phyloP scores from a whole-genome alignment of 2,797 vertebrate species.

The Alosa sapidissima region DNA sequence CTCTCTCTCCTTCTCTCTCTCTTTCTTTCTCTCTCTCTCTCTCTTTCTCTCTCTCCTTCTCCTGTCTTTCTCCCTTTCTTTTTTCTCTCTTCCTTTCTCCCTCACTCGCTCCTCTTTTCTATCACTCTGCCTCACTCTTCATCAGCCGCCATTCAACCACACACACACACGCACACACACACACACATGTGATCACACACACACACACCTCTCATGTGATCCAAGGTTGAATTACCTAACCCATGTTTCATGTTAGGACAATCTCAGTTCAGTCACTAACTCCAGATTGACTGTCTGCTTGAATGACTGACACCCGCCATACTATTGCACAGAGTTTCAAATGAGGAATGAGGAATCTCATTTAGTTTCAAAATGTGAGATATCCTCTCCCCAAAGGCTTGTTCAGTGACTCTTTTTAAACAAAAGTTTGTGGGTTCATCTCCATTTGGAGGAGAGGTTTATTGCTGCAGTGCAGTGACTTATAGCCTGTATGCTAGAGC shows the following conservation, averaged over 20 bases:
- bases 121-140: neutral
- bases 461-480: too few relatives aligned
- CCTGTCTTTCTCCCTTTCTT: too few relatives aligned
- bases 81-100: neutral
- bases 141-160: neutral
- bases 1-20: neutral
- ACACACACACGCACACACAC: constrained; percentile 1
- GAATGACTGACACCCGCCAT: too few relatives aligned
- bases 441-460: too few relatives aligned
- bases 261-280: neutral
- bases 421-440: too few relatives aligned
- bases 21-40: neutral
- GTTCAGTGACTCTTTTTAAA: too few relatives aligned
- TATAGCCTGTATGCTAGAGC: too few relatives aligned
- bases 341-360: neutral
- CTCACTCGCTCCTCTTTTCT: neutral
- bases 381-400: too few relatives aligned
- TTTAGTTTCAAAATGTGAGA: neutral
- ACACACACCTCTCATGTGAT: neutral
- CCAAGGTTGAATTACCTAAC: neutral
- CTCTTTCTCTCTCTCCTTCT: neutral
- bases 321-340: too few relatives aligned
- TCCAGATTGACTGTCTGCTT: neutral
- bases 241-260: neutral
- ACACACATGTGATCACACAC: neutral